Percentiles rank a stretch among this genome's conserved stretches.
These are phyloP conservation scores for Acanthurus lineatus DNA, from an alignment of 2,797 vertebrate genomes.

Conservation along the genomic window DNA sequence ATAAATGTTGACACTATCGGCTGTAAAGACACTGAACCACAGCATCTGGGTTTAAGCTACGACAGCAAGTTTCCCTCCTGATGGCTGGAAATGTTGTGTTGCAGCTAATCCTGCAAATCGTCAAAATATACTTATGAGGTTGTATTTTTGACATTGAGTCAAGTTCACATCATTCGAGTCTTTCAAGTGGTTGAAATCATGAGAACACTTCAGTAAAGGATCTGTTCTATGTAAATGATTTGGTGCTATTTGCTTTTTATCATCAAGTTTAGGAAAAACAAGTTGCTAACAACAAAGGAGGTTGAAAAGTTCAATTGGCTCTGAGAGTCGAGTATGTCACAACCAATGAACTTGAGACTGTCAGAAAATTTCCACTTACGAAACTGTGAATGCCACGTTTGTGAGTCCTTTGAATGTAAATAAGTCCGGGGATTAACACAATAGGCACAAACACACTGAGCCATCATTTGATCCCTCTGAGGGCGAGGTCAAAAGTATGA, in stretches of 20 bases:
- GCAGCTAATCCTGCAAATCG: not conserved
- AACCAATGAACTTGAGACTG: not conserved
- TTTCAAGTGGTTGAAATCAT: not conserved
- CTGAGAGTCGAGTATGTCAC: not conserved
- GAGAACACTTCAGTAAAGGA: constrained; percentile 2
- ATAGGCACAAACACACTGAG: constrained; percentile 11
- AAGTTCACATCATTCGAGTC: constrained; percentile 16
- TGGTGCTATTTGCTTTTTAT: not conserved
- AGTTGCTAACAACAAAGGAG: not conserved
- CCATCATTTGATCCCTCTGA: constrained; percentile 8
- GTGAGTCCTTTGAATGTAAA: constrained; percentile 11
- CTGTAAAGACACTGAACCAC: not conserved
- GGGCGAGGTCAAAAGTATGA: not conserved
- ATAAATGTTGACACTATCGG: too few relatives aligned
- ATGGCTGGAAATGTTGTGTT: not conserved
- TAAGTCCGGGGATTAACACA: constrained; percentile 16
- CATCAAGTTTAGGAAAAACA: not conserved
- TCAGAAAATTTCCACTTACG: constrained; percentile 19
- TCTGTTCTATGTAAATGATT: not conserved
- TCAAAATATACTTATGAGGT: not conserved
- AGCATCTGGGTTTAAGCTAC: not conserved
- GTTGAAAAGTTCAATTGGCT: not conserved
- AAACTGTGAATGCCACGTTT: constrained; percentile 3
- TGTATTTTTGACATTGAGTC: not conserved
- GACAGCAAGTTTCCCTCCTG: not conserved